Evolutionary conservation across 2,113 vertebrate species (phyloP).

Genomic region (Platycercus adscitus): DNA sequence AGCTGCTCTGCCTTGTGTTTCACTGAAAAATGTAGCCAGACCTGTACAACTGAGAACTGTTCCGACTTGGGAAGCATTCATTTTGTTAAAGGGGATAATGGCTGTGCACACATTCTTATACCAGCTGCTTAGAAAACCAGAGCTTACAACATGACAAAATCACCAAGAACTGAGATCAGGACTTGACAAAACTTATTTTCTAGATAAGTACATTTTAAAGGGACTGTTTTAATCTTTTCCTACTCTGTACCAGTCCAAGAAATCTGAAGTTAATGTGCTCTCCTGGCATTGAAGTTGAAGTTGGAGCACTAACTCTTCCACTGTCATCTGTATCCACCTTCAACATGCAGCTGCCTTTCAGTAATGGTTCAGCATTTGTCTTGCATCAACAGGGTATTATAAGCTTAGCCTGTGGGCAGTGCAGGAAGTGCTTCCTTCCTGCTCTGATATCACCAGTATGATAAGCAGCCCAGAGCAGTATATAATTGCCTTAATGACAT

Average conservation of each 20-base stretch:
- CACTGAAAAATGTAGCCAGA: not conserved
- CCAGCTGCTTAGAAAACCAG: not conserved
- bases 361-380: not conserved
- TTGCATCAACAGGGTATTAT: not conserved
- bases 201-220: not conserved
- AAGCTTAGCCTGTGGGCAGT: not conserved
- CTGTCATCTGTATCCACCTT: not conserved
- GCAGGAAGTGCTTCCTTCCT: not conserved
- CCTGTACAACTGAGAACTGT: not conserved
- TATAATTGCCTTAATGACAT: not conserved
- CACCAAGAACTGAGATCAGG: not conserved
- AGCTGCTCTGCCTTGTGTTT: not conserved
- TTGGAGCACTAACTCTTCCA: not conserved
- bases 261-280: fast-evolving
- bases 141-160: not conserved
- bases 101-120: not conserved
- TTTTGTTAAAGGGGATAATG: not conserved
- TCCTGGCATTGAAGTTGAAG: not conserved
- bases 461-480: not conserved
- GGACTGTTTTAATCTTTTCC: not conserved
- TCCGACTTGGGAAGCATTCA: not conserved
- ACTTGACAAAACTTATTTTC: not conserved
- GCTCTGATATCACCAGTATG: not conserved
- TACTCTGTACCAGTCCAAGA: not conserved
- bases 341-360: not conserved